These are phyloP conservation scores for Tetranychus piercei DNA, from an alignment of 2,888 invertebrate species.

Conservation along the genomic window DNA sequence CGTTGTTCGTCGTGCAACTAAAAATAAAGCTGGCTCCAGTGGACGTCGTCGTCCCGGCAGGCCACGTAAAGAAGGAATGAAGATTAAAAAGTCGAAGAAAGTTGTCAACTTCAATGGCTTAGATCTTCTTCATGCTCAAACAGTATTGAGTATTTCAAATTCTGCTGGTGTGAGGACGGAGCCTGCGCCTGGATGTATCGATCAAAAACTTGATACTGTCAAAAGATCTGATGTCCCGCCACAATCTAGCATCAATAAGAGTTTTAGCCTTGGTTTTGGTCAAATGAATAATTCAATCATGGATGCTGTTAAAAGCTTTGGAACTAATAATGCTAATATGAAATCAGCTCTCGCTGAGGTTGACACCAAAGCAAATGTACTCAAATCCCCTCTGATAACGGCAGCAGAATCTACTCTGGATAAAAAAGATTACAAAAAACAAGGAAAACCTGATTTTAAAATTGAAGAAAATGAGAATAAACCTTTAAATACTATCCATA, in stretches of 20 bases:
- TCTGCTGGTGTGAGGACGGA: conserved; percentile 34
- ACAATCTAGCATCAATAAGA: neutral
- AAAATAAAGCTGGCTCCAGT: neutral
- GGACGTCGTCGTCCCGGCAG: conserved; percentile 26
- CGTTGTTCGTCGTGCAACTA: conserved; percentile 14
- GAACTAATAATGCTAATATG: neutral
- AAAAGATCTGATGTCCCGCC: neutral
- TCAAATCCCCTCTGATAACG: too few relatives aligned
- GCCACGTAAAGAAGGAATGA: conserved; percentile 23
- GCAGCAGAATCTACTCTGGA: too few relatives aligned
- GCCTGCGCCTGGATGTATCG: conserved; percentile 75
- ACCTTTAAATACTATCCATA: neutral
- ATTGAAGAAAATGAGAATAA: neutral
- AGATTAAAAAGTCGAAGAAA: conserved; percentile 31
- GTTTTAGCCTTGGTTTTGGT: neutral
- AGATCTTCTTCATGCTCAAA: conserved; percentile 70
- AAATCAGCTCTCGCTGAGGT: neutral
- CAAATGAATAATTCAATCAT: neutral
- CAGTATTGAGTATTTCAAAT: conserved; percentile 62
- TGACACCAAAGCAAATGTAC: neutral
- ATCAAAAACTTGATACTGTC: conserved; percentile 51
- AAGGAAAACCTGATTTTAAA: neutral
- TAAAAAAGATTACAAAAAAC: neutral
- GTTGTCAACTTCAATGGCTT: conserved; percentile 61
- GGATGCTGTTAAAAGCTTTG: neutral